These are phyloP conservation scores for Campoplex capitator DNA, from an alignment of 2,888 invertebrate species.

Conservation along the genomic window DNA sequence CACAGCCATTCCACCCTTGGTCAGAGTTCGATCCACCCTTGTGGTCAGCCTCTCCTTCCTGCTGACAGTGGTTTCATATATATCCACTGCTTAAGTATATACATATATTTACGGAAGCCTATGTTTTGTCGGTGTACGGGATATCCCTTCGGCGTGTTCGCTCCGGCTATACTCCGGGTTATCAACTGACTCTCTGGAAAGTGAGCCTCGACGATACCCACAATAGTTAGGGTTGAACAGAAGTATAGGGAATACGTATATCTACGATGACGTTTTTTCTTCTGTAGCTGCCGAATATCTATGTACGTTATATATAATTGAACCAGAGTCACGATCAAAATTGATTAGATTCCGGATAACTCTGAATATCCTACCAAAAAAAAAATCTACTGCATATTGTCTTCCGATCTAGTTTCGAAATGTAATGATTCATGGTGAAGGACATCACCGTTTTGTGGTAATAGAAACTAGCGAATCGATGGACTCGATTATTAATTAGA, in stretches of 20 bases:
- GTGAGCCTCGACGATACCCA: constrained; percentile 40
- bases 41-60: constrained; percentile 49
- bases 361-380: neutral
- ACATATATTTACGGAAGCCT: constrained; percentile 15
- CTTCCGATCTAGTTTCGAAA: no score
- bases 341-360: neutral
- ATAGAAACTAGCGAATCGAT: no score
- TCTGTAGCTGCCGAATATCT: neutral
- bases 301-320: neutral
- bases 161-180: constrained; percentile 72
- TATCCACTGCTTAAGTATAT: constrained; percentile 14
- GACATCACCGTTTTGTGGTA: no score
- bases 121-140: constrained; percentile 32
- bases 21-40: constrained; percentile 71
- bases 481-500: no score
- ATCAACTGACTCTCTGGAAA: constrained; percentile 74
- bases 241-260: constrained; percentile 28
- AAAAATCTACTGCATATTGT: no score
- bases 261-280: constrained; percentile 27
- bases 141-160: constrained; percentile 62
- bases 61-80: constrained; percentile 44
- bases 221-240: neutral
- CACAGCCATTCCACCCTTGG: constrained; percentile 72
- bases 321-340: neutral
- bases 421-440: no score